Conservation (phyloP, 1,140 invertebrate genomes). For the Ganaspis sp. region DNA sequence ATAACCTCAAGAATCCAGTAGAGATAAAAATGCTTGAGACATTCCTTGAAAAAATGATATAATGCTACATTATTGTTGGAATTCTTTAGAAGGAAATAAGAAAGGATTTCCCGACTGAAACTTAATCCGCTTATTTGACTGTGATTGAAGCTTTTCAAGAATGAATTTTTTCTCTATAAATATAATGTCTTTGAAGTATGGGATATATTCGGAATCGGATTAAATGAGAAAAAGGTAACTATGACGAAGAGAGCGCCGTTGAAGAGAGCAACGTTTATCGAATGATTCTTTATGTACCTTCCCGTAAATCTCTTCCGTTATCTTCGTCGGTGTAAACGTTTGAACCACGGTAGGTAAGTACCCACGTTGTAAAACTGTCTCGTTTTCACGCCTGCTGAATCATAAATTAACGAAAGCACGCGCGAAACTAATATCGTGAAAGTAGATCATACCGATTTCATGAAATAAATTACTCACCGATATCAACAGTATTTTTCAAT, state of each 20-base stretch:
- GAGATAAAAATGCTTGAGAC: not conserved
- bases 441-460: not conserved
- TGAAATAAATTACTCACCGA: not conserved
- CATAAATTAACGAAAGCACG: slow-evolving; percentile 20
- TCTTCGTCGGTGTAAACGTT: slow-evolving; percentile 22
- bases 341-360: slow-evolving; percentile 24
- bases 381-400: slow-evolving; percentile 20
- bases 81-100: not conserved
- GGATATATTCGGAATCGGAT: slow-evolving; percentile 18
- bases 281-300: slow-evolving; percentile 7
- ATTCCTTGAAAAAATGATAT: not conserved
- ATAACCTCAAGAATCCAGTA: not conserved
- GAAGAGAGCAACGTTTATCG: not conserved
- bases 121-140: slow-evolving; percentile 5
- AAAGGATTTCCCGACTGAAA: not conserved
- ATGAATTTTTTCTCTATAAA: not conserved
- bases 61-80: not conserved
- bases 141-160: not conserved
- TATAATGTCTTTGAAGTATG: not conserved
- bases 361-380: slow-evolving; percentile 21
- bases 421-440: slow-evolving; percentile 14
- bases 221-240: not conserved
- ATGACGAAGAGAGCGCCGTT: slow-evolving; percentile 2
- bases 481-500: not conserved
- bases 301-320: slow-evolving; percentile 22